Evolutionary conservation across 2,888 invertebrate species (phyloP).

Genomic region (Aplocera efformata): DNA sequence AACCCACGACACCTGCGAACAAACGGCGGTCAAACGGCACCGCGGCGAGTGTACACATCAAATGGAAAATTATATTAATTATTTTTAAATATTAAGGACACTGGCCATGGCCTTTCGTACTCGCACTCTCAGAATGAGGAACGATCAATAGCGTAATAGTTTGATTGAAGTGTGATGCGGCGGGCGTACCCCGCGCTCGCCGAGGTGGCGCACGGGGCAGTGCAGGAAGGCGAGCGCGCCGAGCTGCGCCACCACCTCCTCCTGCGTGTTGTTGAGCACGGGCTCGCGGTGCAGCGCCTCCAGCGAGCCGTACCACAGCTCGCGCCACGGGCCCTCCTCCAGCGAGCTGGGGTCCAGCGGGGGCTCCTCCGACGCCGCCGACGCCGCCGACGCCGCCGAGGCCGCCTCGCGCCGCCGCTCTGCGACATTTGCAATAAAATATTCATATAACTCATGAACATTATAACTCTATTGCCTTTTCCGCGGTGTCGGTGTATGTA

Average conservation of each 20-base stretch:
- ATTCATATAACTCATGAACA: too few relatives aligned
- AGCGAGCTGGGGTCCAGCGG: slow-evolving; percentile 31
- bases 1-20: slow-evolving; percentile 92
- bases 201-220: slow-evolving; percentile 88
- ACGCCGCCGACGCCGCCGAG: too few relatives aligned
- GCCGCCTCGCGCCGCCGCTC: slow-evolving; percentile 9
- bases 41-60: too few relatives aligned
- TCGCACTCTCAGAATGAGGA: too few relatives aligned
- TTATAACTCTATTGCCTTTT: too few relatives aligned
- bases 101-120: too few relatives aligned
- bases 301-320: slow-evolving; percentile 80
- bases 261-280: slow-evolving; percentile 86
- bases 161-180: too few relatives aligned
- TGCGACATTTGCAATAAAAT: too few relatives aligned
- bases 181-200: slow-evolving; percentile 88
- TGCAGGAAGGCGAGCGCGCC: slow-evolving; percentile 90
- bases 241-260: slow-evolving; percentile 87
- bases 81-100: too few relatives aligned
- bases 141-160: too few relatives aligned
- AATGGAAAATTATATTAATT: too few relatives aligned
- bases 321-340: slow-evolving; percentile 80
- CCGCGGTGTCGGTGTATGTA: too few relatives aligned
- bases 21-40: background rate
- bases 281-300: slow-evolving; percentile 67
- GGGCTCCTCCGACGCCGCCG: slow-evolving; percentile 33